These are phyloP conservation scores for Branchipolynoe longqiensis DNA, from an alignment of 2,888 invertebrate genomes.

Conservation along the genomic window DNA sequence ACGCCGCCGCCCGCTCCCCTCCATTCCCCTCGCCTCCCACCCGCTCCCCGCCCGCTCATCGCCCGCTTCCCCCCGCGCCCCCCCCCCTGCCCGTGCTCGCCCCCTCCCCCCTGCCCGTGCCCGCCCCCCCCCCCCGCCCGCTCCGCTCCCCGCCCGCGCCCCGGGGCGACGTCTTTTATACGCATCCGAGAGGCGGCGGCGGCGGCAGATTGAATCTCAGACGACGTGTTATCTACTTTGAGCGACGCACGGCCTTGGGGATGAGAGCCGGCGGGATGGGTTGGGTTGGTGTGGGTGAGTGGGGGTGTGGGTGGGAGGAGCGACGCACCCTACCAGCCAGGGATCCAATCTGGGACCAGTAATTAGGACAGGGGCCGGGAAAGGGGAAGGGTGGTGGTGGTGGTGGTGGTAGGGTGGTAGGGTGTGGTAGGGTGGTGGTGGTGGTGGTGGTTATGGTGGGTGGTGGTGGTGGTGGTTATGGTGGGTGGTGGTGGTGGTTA, in stretches of 20 bases:
- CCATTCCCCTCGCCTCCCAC: not conserved
- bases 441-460: no score
- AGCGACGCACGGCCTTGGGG: not conserved
- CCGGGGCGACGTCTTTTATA: constrained; percentile 2
- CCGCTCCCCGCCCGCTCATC: not conserved
- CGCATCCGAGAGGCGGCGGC: not conserved
- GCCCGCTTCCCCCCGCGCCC: not conserved
- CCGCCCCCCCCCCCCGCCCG: no score
- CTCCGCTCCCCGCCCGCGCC: no score
- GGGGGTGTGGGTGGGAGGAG: not conserved
- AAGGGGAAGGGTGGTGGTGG: no score
- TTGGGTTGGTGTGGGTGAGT: no score
- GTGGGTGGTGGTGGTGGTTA: no score
- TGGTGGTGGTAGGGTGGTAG: no score
- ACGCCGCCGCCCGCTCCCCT: not conserved
- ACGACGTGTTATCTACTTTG: constrained; percentile 34
- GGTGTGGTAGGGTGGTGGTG: no score
- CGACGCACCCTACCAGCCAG: not conserved
- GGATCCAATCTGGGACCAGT: constrained; percentile 16
- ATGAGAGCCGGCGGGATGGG: not conserved
- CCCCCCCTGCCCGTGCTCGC: not conserved
- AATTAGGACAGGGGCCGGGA: constrained; percentile 21
- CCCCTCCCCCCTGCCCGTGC: not conserved
- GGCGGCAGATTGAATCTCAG: constrained; percentile 27
- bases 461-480: no score